Percentiles rank a stretch among this genome's conserved stretches.
phyloP scores from a whole-genome alignment of 2,888 invertebrate genomes.

The Callyntrura guangdongensis region DNA sequence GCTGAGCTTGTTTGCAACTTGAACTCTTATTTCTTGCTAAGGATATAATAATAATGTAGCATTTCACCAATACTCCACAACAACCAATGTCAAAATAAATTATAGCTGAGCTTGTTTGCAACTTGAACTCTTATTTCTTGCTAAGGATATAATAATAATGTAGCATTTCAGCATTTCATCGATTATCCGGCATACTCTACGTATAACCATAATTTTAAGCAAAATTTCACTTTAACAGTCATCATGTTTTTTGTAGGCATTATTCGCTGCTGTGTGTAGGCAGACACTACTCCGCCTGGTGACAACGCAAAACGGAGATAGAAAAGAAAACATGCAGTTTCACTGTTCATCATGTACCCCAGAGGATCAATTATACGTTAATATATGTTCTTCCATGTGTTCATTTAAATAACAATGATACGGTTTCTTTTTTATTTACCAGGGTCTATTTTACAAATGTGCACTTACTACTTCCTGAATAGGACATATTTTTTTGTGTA shows the following conservation, averaged over 20 bases:
- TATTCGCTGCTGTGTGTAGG: no score
- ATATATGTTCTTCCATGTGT: not conserved
- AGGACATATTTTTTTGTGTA: not conserved
- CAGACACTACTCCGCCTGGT: not conserved
- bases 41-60: not conserved
- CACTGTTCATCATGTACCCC: not conserved
- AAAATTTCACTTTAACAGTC: no score
- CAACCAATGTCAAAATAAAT: not conserved
- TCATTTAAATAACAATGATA: conserved; percentile 9
- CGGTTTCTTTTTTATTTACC: not conserved
- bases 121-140: not conserved
- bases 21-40: not conserved
- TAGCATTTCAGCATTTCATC: no score
- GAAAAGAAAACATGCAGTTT: not conserved
- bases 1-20: not conserved
- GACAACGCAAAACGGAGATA: not conserved
- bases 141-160: no score
- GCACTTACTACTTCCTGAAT: not conserved
- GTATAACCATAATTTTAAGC: no score
- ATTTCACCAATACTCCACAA: not conserved
- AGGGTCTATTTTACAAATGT: not conserved
- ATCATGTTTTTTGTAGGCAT: no score
- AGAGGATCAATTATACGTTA: not conserved
- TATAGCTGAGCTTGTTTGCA: not conserved
- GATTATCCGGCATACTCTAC: no score